Evolutionary conservation across 53 echinoderm and acorn worm species (phyloP).

Genomic region (Holothuria scabra): DNA sequence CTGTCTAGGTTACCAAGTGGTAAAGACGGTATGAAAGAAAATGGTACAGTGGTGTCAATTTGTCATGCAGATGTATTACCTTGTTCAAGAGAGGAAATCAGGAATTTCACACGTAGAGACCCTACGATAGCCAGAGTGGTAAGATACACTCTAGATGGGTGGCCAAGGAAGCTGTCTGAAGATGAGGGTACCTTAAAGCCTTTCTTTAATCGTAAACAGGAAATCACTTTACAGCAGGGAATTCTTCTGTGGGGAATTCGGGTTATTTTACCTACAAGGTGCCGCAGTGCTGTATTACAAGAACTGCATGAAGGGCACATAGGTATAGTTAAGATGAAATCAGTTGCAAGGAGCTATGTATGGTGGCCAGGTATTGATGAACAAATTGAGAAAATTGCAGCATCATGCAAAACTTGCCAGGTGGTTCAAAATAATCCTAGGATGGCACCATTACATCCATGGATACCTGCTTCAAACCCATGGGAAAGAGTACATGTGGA

Average conservation of each 20-base stretch:
- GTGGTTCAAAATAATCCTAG: slow-evolving; percentile 43
- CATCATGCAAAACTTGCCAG: slow-evolving; percentile 32
- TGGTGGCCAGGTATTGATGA: slow-evolving; percentile 61
- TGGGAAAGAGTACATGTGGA: slow-evolving; percentile 52
- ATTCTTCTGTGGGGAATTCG: slow-evolving; percentile 52
- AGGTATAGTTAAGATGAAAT: slow-evolving; percentile 56
- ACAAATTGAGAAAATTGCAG: slow-evolving; percentile 49
- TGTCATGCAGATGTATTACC: slow-evolving; percentile 39
- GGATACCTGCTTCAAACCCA: slow-evolving; percentile 47
- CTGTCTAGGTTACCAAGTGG: slow-evolving; percentile 48
- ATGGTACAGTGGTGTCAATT: neutral
- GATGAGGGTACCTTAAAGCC: slow-evolving; percentile 51
- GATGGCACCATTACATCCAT: slow-evolving; percentile 48
- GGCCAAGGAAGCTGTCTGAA: slow-evolving; percentile 26
- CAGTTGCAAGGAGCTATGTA: slow-evolving; percentile 42
- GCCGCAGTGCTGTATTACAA: slow-evolving; percentile 11
- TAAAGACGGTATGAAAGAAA: neutral
- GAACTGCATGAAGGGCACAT: slow-evolving; percentile 46
- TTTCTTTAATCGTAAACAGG: slow-evolving; percentile 32
- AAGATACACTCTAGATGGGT: slow-evolving; percentile 36
- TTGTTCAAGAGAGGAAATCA: neutral
- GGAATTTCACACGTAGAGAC: slow-evolving; percentile 32
- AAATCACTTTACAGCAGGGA: slow-evolving; percentile 46
- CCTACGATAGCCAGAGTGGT: slow-evolving; percentile 24
- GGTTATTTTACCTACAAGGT: slow-evolving; percentile 43